Percentiles rank a stretch among this genome's conserved stretches.
Conservation (phyloP, 2,888 invertebrate genomes). For the Tenthredo notha region DNA sequence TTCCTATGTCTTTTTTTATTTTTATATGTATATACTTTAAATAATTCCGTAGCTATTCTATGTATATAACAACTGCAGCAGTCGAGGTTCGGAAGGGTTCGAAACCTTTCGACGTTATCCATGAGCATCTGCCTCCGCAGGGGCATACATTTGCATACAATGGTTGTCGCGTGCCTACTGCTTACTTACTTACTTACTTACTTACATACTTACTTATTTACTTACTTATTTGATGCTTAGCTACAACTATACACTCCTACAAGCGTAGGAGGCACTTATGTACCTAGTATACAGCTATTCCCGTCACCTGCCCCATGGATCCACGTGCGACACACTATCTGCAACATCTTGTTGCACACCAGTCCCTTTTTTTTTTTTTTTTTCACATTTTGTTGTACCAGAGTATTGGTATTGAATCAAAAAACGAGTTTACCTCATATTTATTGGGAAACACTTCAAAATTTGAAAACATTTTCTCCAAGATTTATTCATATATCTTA, state of each 20-base stretch:
- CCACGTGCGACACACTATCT: constrained; percentile 62
- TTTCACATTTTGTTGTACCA: neutral
- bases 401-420: neutral
- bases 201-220: constrained; percentile 2
- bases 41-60: neutral
- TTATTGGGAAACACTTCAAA: too few relatives aligned
- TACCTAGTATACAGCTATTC: constrained; percentile 64
- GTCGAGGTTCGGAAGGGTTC: constrained; percentile 30
- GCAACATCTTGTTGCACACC: neutral
- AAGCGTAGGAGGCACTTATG: constrained; percentile 63
- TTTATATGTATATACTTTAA: neutral
- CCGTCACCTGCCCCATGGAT: constrained; percentile 69
- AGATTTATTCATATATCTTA: too few relatives aligned
- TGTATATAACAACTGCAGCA: neutral
- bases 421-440: too few relatives aligned
- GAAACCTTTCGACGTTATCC: constrained; percentile 63
- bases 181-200: constrained; percentile 14
- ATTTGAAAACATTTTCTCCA: too few relatives aligned
- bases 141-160: constrained; percentile 72
- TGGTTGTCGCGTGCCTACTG: constrained; percentile 71
- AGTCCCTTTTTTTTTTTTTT: too few relatives aligned
- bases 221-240: neutral
- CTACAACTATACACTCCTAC: constrained; percentile 24
- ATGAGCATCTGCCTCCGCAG: constrained; percentile 52
- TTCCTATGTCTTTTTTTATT: neutral